Conservation (phyloP, 2,797 vertebrate genomes). For the Eulemur mongoz region DNA sequence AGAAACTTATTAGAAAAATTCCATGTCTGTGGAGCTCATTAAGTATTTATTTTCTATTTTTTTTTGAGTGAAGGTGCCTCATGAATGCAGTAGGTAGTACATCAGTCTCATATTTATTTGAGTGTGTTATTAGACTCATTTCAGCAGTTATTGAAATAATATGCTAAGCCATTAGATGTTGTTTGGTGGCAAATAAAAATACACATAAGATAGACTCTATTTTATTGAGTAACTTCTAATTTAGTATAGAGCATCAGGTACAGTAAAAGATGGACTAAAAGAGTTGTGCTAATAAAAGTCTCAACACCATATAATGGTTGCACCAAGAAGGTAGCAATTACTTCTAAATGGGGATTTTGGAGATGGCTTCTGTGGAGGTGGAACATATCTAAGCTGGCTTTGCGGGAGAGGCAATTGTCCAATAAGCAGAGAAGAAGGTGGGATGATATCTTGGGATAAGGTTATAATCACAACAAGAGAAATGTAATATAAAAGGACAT, state of each 20-base stretch:
- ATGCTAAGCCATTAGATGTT: neutral
- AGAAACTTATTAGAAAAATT: slow-evolving; percentile 19
- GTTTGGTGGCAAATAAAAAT: slow-evolving; percentile 2
- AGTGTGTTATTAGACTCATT: neutral
- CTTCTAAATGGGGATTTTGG: neutral
- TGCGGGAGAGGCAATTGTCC: neutral
- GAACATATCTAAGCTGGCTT: neutral
- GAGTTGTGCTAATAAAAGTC: neutral
- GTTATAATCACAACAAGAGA: neutral
- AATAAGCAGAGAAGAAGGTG: neutral
- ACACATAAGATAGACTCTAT: neutral
- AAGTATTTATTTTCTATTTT: slow-evolving; percentile 3
- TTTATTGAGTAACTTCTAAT: slow-evolving; percentile 9
- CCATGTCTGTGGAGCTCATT: neutral
- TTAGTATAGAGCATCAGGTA: neutral
- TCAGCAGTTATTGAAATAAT: neutral
- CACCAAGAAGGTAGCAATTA: neutral
- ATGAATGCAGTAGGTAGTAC: too few relatives aligned
- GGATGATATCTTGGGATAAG: neutral
- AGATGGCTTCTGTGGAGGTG: neutral
- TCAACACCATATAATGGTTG: neutral
- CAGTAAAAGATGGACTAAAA: neutral
- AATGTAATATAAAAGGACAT: neutral
- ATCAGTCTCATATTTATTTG: neutral
- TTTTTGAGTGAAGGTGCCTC: neutral